A percentile compares a stretch with the other conserved stretches of the same genome.
phyloP scores from a whole-genome alignment of 2,113 vertebrate species.

The Orientallactaga bullata region DNA sequence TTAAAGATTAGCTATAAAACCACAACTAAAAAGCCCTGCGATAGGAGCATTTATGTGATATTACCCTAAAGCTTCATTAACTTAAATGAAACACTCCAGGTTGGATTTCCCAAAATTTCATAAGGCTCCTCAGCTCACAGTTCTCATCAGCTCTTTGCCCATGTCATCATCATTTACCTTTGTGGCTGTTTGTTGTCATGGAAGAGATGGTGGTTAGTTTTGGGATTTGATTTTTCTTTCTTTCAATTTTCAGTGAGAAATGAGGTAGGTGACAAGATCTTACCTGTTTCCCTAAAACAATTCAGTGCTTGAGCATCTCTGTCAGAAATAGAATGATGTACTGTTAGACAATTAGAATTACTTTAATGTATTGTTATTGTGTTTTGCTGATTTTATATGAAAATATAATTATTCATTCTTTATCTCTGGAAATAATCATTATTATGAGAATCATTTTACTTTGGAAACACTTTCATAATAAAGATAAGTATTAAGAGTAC shows the following conservation, averaged over 20 bases:
- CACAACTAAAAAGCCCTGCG: slow-evolving; percentile 72
- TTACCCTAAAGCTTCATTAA: slow-evolving; percentile 11
- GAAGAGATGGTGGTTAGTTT: slow-evolving; percentile 45
- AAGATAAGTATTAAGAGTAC: slow-evolving; percentile 86
- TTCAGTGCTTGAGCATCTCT: slow-evolving; percentile 85
- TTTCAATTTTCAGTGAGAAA: slow-evolving; percentile 70
- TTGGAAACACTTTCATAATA: slow-evolving; percentile 91
- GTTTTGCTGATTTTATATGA: slow-evolving; percentile 85
- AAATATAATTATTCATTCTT: slow-evolving; percentile 83
- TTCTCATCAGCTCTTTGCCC: not conserved
- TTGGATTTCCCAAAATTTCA: slow-evolving; percentile 27
- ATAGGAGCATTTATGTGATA: slow-evolving; percentile 43
- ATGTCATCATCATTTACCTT: not conserved
- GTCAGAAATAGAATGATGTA: slow-evolving; percentile 81
- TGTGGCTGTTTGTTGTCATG: slow-evolving; percentile 4
- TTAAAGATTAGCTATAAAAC: slow-evolving; percentile 81
- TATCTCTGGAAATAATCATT: slow-evolving; percentile 85
- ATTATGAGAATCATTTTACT: slow-evolving; percentile 87
- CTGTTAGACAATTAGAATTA: slow-evolving; percentile 84
- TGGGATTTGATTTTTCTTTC: slow-evolving; percentile 57
- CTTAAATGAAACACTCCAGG: not conserved
- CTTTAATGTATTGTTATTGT: slow-evolving; percentile 79
- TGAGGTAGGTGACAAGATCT: slow-evolving; percentile 76
- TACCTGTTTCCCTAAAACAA: slow-evolving; percentile 83
- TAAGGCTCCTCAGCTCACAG: not conserved